These are phyloP conservation scores for Butorides virescens DNA, from an alignment of 2,113 vertebrate species.

Conservation along the genomic window DNA sequence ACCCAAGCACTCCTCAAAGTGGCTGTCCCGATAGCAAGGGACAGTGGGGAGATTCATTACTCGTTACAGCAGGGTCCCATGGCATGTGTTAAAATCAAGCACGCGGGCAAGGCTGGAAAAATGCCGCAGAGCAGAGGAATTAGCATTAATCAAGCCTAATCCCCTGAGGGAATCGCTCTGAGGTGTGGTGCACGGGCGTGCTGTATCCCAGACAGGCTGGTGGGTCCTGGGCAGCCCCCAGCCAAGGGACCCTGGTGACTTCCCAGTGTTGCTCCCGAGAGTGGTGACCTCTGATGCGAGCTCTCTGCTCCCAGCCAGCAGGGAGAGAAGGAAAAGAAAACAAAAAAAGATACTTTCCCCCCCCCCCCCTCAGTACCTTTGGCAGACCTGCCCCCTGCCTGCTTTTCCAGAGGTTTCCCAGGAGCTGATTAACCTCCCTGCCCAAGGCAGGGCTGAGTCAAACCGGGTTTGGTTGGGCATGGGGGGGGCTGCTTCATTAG, in stretches of 20 bases:
- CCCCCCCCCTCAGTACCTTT: neutral
- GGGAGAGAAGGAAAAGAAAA: neutral
- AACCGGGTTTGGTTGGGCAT: neutral
- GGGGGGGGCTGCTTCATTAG: neutral
- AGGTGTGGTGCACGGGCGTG: neutral
- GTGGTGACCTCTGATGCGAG: neutral
- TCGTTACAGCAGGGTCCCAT: neutral
- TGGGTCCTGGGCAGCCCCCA: neutral
- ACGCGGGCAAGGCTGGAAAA: neutral
- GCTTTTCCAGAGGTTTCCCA: conserved; percentile 19
- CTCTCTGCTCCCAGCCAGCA: neutral
- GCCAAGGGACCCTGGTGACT: neutral
- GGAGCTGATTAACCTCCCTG: conserved; percentile 19
- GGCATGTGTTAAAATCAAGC: neutral
- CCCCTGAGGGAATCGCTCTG: neutral
- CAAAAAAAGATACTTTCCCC: neutral
- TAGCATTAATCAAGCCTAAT: conserved; percentile 44
- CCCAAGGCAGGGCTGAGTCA: rapidly evolving
- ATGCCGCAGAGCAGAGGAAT: neutral
- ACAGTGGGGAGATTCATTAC: neutral
- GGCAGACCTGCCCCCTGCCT: neutral
- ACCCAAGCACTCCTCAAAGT: neutral
- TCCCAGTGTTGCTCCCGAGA: neutral
- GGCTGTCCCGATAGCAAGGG: neutral
- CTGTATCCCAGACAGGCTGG: neutral